Conservation (phyloP, 2,113 vertebrate species). For the Lophura nycthemera region DNA sequence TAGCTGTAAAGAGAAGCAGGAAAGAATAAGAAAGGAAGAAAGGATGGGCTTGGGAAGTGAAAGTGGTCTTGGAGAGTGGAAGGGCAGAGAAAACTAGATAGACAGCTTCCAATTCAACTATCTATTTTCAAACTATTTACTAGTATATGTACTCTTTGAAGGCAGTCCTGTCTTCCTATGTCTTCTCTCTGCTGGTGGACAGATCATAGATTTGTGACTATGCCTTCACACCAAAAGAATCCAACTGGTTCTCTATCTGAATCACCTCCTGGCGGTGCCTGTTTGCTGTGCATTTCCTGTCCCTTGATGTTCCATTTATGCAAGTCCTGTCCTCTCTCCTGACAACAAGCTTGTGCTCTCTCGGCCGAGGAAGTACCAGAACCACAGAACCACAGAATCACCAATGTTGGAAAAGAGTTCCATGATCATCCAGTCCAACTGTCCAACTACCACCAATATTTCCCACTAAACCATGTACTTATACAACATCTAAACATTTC, state of each 20-base stretch:
- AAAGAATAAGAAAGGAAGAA: neutral
- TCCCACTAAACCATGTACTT: too few relatives aligned
- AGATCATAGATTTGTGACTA: constrained; percentile 55
- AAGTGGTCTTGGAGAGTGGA: neutral
- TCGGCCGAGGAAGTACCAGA: neutral
- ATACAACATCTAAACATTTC: too few relatives aligned
- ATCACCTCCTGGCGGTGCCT: constrained; percentile 34
- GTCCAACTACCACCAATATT: too few relatives aligned
- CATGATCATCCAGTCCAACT: too few relatives aligned
- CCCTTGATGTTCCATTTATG: constrained; percentile 51
- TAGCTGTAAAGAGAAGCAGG: fast-evolving
- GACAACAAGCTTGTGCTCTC: constrained; percentile 14
- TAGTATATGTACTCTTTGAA: constrained; percentile 28
- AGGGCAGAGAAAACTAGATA: neutral
- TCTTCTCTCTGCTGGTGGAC: constrained; percentile 38
- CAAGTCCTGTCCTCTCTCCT: constrained; percentile 35
- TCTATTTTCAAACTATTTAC: neutral
- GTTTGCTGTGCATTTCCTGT: constrained; percentile 27
- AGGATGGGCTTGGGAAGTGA: neutral
- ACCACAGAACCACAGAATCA: too few relatives aligned
- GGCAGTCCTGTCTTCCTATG: neutral
- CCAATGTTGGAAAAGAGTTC: too few relatives aligned
- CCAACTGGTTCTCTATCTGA: constrained; percentile 39
- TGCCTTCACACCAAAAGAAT: constrained; percentile 32
- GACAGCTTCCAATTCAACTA: neutral